Evolutionary conservation across 2,797 vertebrate genomes (phyloP).

Genomic region (Gymnopithys bicolor): DNA sequence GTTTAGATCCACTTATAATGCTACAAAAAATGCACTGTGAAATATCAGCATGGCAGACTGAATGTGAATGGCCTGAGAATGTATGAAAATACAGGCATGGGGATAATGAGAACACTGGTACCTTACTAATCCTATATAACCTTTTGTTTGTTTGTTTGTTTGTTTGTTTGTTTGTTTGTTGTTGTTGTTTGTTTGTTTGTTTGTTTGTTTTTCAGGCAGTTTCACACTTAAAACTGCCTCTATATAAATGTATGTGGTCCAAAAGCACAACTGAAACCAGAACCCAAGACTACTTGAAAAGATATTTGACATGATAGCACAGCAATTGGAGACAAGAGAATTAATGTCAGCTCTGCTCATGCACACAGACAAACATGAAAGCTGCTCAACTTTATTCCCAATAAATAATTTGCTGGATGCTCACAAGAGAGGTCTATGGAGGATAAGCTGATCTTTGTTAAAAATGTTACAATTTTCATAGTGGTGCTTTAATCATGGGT

Average conservation of each 20-base stretch:
- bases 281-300: neutral
- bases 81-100: neutral
- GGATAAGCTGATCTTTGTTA: constrained; percentile 58
- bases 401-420: constrained; percentile 34
- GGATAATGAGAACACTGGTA: neutral
- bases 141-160: neutral
- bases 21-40: neutral
- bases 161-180: no score
- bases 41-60: neutral
- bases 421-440: constrained; percentile 1
- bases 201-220: neutral
- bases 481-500: constrained; percentile 81
- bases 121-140: neutral
- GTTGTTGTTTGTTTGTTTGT: no score
- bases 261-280: neutral
- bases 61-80: neutral
- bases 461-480: constrained; percentile 81
- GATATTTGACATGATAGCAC: neutral
- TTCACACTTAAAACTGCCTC: neutral
- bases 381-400: constrained; percentile 10
- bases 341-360: constrained; percentile 4
- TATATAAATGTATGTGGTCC: neutral
- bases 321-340: neutral
- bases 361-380: constrained; percentile 29
- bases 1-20: neutral